These are phyloP conservation scores for Catagonus wagneri DNA, from an alignment of 2,113 vertebrate genomes.

Conservation along the genomic window DNA sequence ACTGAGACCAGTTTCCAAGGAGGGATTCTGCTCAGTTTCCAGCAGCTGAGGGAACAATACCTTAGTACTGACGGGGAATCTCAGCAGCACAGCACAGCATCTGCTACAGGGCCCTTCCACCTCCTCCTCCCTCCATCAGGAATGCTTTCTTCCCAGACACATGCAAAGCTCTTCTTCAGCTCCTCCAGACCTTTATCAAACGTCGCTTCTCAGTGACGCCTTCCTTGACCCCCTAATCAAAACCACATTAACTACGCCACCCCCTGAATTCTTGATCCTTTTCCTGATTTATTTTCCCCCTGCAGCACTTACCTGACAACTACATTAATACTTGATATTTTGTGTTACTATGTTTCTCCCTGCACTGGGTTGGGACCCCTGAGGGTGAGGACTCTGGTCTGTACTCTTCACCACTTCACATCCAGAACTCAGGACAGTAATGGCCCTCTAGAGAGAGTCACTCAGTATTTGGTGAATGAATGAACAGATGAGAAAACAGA, in stretches of 20 bases:
- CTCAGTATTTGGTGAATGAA: not conserved
- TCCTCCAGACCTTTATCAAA: not conserved
- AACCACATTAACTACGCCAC: not conserved
- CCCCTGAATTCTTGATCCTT: not conserved
- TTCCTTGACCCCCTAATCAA: not conserved
- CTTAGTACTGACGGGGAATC: not conserved
- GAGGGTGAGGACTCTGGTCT: not conserved
- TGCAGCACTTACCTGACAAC: not conserved
- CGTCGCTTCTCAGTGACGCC: not conserved
- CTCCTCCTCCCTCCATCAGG: not conserved
- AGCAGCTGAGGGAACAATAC: not conserved
- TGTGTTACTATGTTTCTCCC: not conserved
- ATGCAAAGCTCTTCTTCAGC: not conserved
- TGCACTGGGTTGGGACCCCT: not conserved
- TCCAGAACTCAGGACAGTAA: not conserved
- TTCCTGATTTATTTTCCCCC: not conserved
- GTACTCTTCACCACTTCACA: not conserved
- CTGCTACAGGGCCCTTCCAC: too few relatives aligned
- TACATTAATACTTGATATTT: not conserved
- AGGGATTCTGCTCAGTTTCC: not conserved
- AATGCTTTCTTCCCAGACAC: not conserved
- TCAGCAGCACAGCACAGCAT: not conserved
- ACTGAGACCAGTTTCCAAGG: not conserved
- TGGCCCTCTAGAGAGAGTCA: not conserved
- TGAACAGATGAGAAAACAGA: not conserved